Base-by-base conservation (phyloP, 2,888 invertebrate species). In the Pterobdella sp. region DNA sequence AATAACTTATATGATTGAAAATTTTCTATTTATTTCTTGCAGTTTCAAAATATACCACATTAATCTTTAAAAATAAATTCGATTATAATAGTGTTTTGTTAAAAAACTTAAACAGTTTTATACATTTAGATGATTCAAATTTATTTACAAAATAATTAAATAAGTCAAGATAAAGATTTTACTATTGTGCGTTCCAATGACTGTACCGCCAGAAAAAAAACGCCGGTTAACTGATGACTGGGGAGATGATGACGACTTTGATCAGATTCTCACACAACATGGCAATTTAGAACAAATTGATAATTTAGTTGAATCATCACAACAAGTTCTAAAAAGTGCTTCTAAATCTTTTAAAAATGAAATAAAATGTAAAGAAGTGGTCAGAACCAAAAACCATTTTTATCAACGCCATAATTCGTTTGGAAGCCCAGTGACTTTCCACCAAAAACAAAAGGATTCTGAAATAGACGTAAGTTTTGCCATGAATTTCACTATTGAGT, bases 161-260 rank as follows among this genome's bases (percentile, higher is more conserved):
- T n/a, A n/a, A n/a, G n/a, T n/a, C n/a, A n/a, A n/a, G n/a, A n/a
- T n/a, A n/a, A n/a, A n/a, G n/a, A n/a, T n/a, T n/a, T n/a, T n/a
- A n/a, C n/a, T n/a, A n/a, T n/a, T n/a, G n/a, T n/a, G n/a, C n/a
- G n/a, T n/a, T n/a, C n/a, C n/a, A 56, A 56, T 56, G 60, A 56
- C 18, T 56, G n/a, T 22, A n/a, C 60, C 60, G 18, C 14, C 60
- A 4, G 60, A 56, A 56, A 56, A 56, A n/a, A 56, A 56, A 22
- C 60, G 60, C 3, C 60, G 60, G 26, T 4, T 56, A n/a, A 56
- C 4, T 14, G 60, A 56, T 56, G 60, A 56, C n/a, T 56, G 60
- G 60, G 60, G 60, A 7, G 60, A 56, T 56, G 49, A 42, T 42
- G 60, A 56, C 26, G 60, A 56, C 60, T 56, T 56, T 26, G 60